Base-by-base conservation (phyloP, 2,113 vertebrate species). In the Symphodus melops region DNA sequence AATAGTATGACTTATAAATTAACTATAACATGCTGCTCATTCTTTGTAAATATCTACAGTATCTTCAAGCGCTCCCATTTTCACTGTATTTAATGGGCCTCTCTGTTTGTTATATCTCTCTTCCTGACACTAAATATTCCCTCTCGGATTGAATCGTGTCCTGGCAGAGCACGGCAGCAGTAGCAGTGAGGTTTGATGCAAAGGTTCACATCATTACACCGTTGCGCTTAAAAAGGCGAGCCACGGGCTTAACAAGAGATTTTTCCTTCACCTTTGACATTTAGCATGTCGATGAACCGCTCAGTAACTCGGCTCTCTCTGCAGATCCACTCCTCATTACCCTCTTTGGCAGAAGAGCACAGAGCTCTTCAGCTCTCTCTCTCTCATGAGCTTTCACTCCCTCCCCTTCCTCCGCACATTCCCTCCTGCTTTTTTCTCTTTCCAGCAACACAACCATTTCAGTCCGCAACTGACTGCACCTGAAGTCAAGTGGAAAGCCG, bases 401-500 rank as follows among this genome's bases (percentile, higher is more conserved):
- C 23, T 17, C 19, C 28, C 66, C 21, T 8, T 41, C 44, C 11
- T 21, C 19, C n/a, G 36, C 61, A 19, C 59, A 54, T n/a, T 46
- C 63, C 36, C 49, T 37, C 51, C 61, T 28, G 54, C 67, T 79
- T 59, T 25, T 57, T 20, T 70, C 68, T 72, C 73, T 79, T 77
- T 68, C 54, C 65, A 20, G 82, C 64, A 79, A 77, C 79, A 81
- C 80, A 75, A 73, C 76, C 74, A 75, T 87, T 92, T 83, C 75
- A 83, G 53, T 83, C 86, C 72, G 85, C 85, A 86, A 92, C 88
- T 85, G 82, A 89, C 79, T 92, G 89, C 86, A 89, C 84, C 86
- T 86, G 84, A 92, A 92, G 84, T 92, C 86, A 92, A 85, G 79
- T 91, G 86, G 89, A 92, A 92, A 91, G 87, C 58, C 68, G 84